Evolutionary conservation across 2,888 invertebrate genomes (phyloP), one percentile per base, ranked within the genome.

Genomic region (Drosophila hamatofila): DNA sequence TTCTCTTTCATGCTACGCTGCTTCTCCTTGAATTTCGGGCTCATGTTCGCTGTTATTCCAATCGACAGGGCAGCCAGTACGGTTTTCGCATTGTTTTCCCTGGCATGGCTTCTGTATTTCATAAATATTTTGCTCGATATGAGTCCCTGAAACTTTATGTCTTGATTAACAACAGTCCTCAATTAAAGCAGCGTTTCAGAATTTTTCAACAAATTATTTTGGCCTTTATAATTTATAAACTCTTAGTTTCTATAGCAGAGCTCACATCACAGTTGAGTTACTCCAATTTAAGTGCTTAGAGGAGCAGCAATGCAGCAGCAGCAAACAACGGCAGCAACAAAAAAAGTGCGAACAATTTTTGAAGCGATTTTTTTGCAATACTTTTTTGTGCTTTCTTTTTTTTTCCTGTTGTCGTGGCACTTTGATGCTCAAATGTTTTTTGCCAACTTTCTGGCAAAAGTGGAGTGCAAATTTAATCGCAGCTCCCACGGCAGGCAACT

Each of bases 31-130:
- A 59, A 59, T 62, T 82, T 75, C 55, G 54, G 46, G 46, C 23
- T 60, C 67, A 55, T 80, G 72, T 81, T 79, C 66, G 78, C 54
- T 76, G 71, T 83, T 78, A 62, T 80, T 82, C 71, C 62, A 73
- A 73, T 76, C 69, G 75, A 73, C 74, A 76, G 67, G 67, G 70
- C 74, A 76, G 81, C 86, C 81, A 77, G 81, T 63, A 81, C 77
- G 75, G 76, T 79, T 82, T 82, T 67, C 70, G 72, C 83, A 82
- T 89, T 86, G 74, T 81, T 89, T 88, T 78, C 88, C 69, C 65
- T 59, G 48, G 59, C 72, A 76, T 72, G 72, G 75, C 63, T 81
- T 85, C 77, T 74, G 72, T 42, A 23, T 21, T 42, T 21, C 30
- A 30, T 11, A 30, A 30, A 72, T 80, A 75, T 80, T 83, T 66